A percentile compares a stretch with the other conserved stretches of the same genome.
Conservation (phyloP, 2,797 vertebrate genomes). For the Selene dorsalis region DNA sequence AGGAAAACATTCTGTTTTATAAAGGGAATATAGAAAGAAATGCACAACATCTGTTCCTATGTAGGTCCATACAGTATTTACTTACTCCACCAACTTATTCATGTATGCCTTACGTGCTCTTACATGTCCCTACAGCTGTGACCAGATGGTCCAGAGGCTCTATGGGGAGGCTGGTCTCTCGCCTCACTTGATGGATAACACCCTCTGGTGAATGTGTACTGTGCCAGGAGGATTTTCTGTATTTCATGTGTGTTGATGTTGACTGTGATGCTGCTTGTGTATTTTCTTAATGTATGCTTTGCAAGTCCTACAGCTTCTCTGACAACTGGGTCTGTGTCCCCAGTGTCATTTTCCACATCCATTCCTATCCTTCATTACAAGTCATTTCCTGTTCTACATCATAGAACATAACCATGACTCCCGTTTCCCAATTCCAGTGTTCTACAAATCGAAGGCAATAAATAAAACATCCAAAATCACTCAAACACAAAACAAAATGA, state of each 20-base stretch:
- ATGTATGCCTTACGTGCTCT: conserved; percentile 28
- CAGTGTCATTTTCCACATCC: conserved; percentile 17
- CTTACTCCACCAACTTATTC: conserved; percentile 15
- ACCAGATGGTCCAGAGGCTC: conserved; percentile 37
- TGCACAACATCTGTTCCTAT: not conserved
- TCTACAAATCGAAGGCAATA: not conserved
- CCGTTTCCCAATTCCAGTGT: not conserved
- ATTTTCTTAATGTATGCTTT: conserved; percentile 23
- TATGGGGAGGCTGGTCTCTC: conserved; percentile 18
- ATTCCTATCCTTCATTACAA: not conserved
- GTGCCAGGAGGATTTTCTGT: conserved; percentile 34
- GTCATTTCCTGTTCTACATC: not conserved
- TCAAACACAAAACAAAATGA: not conserved
- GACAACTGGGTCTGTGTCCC: conserved; percentile 16
- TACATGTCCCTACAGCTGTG: conserved; percentile 36
- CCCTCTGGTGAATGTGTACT: conserved; percentile 35
- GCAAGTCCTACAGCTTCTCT: conserved; percentile 1
- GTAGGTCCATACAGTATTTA: not conserved
- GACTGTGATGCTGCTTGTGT: conserved; percentile 35
- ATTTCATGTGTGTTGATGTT: conserved; percentile 29
- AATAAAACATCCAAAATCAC: conserved; percentile 6
- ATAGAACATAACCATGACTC: not conserved
- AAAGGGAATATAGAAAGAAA: not conserved
- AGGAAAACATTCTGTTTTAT: not conserved
- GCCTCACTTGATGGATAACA: conserved; percentile 56